Conservation (phyloP, 92 coral and sea anemone species). For the Ricordea florida region DNA sequence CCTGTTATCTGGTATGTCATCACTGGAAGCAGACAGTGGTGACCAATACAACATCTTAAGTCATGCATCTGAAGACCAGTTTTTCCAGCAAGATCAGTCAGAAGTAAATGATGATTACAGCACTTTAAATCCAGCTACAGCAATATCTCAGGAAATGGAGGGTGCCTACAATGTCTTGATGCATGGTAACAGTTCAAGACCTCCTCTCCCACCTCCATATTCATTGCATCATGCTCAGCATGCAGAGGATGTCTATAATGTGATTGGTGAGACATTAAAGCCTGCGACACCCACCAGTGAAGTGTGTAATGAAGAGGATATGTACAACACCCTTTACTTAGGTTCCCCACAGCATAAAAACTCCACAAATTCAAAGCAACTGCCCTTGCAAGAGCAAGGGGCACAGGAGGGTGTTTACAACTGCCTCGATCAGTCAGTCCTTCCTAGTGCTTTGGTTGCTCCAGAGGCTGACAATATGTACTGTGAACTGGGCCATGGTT, state of each 20-base stretch:
- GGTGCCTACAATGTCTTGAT: background rate
- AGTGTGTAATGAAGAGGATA: background rate
- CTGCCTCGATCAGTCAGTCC: background rate
- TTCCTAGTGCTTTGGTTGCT: too few relatives aligned
- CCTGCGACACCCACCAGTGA: background rate
- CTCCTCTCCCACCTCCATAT: background rate
- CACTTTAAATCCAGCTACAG: slow-evolving; percentile 7
- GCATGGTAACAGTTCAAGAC: slow-evolving; percentile 5
- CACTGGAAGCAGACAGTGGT: background rate
- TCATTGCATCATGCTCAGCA: background rate
- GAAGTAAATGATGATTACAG: slow-evolving; percentile 14
- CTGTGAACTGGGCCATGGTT: slow-evolving; percentile 28
- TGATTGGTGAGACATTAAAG: slow-evolving; percentile 22
- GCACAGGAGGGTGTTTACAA: too few relatives aligned
- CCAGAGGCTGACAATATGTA: slow-evolving; percentile 3
- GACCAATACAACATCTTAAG: background rate
- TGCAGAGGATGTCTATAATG: slow-evolving; percentile 39
- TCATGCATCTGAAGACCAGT: background rate
- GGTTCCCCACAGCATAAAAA: background rate
- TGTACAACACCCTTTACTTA: slow-evolving; percentile 11
- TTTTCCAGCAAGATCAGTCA: background rate
- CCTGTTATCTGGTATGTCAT: too few relatives aligned
- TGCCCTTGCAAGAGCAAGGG: too few relatives aligned
- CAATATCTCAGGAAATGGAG: background rate
- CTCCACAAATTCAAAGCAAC: too few relatives aligned